Evolutionary conservation across 2,797 vertebrate genomes (phyloP).

Genomic region (Diplodus puntazzo): DNA sequence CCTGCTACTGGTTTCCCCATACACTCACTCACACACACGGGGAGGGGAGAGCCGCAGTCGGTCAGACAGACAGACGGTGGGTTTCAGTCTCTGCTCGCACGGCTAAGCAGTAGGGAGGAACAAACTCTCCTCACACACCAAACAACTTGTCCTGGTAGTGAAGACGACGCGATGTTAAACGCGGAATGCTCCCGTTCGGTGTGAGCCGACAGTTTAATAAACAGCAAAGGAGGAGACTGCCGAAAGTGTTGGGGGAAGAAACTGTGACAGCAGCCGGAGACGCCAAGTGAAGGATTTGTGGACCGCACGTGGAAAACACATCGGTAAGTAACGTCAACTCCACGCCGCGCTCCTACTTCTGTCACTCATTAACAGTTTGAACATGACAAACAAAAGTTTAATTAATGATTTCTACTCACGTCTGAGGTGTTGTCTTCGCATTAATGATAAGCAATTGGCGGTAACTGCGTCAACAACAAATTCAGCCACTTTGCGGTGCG

Average conservation of each 20-base stretch:
- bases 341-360: not conserved
- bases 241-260: constrained; percentile 32
- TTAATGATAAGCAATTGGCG: not conserved
- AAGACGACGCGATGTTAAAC: constrained; percentile 48
- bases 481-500: constrained; percentile 1
- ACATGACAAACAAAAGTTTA: constrained; percentile 5
- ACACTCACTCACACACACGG: constrained; percentile 12
- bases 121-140: constrained; percentile 30
- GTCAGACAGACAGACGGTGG: constrained; percentile 46
- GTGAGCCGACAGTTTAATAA: constrained; percentile 22
- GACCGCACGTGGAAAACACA: constrained; percentile 73
- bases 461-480: constrained; percentile 41
- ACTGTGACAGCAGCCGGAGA: constrained; percentile 62
- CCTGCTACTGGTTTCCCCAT: constrained; percentile 74
- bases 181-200: constrained; percentile 60
- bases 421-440: not conserved
- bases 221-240: constrained; percentile 39
- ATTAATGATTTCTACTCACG: not conserved
- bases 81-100: not conserved
- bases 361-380: fast-evolving
- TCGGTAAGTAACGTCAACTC: constrained; percentile 49
- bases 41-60: constrained; percentile 24
- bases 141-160: constrained; percentile 36
- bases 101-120: constrained; percentile 13
- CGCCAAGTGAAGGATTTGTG: constrained; percentile 26